These are phyloP conservation scores for Cyprinodon tularosa DNA, from an alignment of 2,113 vertebrate genomes.

Conservation along the genomic window DNA sequence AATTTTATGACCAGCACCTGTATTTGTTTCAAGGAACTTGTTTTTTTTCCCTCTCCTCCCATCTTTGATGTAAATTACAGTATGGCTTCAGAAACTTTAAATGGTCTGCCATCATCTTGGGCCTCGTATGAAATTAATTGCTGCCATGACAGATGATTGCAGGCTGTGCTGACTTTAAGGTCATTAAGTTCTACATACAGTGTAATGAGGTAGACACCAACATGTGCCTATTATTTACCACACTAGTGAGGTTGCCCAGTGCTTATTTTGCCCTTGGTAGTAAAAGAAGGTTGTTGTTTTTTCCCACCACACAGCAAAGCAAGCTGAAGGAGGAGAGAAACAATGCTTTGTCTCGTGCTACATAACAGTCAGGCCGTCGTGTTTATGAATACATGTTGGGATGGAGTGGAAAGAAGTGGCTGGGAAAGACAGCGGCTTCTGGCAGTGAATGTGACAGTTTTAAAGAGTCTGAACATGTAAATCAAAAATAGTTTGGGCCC, in stretches of 20 bases:
- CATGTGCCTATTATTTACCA: conserved; percentile 83
- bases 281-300: conserved; percentile 56
- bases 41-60: conserved; percentile 1
- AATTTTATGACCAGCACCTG: too few species aligned
- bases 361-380: conserved; percentile 7
- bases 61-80: conserved; percentile 59
- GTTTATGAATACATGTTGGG: conserved; percentile 13
- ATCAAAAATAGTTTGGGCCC: conserved; percentile 82
- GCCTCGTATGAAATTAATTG: conserved; percentile 77
- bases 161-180: conserved; percentile 74
- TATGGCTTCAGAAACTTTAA: conserved; percentile 65
- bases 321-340: conserved; percentile 30
- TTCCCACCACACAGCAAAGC: conserved; percentile 35
- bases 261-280: conserved; percentile 76
- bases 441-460: conserved; percentile 77
- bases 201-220: conserved; percentile 77
- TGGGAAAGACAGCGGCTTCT: conserved; percentile 17
- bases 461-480: conserved; percentile 84
- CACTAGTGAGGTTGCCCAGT: conserved; percentile 74
- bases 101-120: conserved; percentile 60
- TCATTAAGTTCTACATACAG: conserved; percentile 80
- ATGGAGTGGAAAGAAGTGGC: conserved; percentile 8
- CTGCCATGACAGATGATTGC: conserved; percentile 78
- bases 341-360: conserved; percentile 27
- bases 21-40: conserved; percentile 67